phyloP scores from a whole-genome alignment of 1,140 invertebrate species.

The Bombus sylvicola region DNA sequence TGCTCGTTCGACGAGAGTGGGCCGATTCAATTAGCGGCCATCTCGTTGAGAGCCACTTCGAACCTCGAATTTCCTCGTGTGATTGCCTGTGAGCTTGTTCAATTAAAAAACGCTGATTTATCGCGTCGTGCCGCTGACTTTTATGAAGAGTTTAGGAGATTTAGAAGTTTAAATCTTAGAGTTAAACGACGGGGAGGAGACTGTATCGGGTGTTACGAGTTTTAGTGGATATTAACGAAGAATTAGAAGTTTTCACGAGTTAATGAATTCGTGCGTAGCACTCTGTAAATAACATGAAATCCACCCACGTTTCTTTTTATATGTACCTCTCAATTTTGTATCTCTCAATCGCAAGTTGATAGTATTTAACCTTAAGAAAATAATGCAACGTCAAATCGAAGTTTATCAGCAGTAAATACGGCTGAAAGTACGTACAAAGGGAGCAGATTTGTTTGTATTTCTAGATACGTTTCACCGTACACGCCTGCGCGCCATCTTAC shows the following conservation, averaged over 20 bases:
- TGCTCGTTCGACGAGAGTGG: background rate
- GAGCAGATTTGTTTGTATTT: background rate
- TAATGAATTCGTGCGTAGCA: too few species aligned
- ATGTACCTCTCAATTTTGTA: too few species aligned
- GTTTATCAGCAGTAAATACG: background rate
- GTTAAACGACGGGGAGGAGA: background rate
- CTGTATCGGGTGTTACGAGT: background rate
- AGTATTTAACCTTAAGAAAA: too few species aligned
- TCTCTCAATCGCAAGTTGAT: too few species aligned
- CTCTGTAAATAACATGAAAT: too few species aligned
- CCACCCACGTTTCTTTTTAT: too few species aligned
- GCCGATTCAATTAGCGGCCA: conserved; percentile 16
- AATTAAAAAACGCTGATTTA: background rate
- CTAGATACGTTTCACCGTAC: background rate
- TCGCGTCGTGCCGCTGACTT: background rate
- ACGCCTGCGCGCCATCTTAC: too few species aligned
- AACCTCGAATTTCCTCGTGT: background rate
- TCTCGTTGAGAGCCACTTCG: background rate
- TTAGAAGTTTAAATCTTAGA: background rate
- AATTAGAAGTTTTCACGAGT: background rate
- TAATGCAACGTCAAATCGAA: too few species aligned
- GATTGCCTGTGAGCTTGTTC: background rate
- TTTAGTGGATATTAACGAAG: background rate
- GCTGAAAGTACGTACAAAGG: background rate
- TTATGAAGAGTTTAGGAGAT: conserved; percentile 1